Evolutionary conservation across 92 coral and sea anemone genomes (phyloP), one percentile per base, ranked within the genome.

Genomic region (Pocillopora grandis): DNA sequence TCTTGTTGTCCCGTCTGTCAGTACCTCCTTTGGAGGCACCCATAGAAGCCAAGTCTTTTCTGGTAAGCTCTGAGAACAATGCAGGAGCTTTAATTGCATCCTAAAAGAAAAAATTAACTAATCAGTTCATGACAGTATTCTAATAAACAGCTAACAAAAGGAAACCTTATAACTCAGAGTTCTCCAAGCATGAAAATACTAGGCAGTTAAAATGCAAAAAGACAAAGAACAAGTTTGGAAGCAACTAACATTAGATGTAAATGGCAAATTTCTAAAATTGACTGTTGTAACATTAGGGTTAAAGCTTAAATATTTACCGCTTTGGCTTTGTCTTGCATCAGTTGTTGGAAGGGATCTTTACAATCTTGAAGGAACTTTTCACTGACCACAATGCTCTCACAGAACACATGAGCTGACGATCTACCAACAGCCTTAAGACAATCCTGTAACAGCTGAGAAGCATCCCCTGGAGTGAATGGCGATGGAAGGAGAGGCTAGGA

Each of bases 41-140:
- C 80, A 96, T 87, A 48, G 89, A 91, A 58, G 98, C 97, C 78
- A 96, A 58, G 78, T 96, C 98, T 79, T 95, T 95, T 71, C 91
- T 94, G n/a, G 98, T 90, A 9, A 96, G 94, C 70, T 92, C 98
- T 18, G 98, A 90, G 60, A 96, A 87, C 71, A 96, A 63, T 15
- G 98, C 98, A 2, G 99, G 99, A 0, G 97, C 93, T 62, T 91
- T 93, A 5, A 89, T 91, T 7, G 95, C 98, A 76, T 96, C 99
- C 99, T 96, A 27, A 84, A 20, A 63, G 48, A 20, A 82, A 1
- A 33, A 5, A 36, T 1, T 2, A 9, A 13, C 48, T 75, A 18
- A 23, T 58, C 71, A 14, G 33, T 23, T 56, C 11, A 42, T 42
- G 8, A 42, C 52, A 42, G 52, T 42, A 42, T 7, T 42, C 52